Percentiles rank a stretch among this genome's conserved stretches.
Conservation (phyloP, 2,888 invertebrate genomes). For the Gasteruption jaculator region DNA sequence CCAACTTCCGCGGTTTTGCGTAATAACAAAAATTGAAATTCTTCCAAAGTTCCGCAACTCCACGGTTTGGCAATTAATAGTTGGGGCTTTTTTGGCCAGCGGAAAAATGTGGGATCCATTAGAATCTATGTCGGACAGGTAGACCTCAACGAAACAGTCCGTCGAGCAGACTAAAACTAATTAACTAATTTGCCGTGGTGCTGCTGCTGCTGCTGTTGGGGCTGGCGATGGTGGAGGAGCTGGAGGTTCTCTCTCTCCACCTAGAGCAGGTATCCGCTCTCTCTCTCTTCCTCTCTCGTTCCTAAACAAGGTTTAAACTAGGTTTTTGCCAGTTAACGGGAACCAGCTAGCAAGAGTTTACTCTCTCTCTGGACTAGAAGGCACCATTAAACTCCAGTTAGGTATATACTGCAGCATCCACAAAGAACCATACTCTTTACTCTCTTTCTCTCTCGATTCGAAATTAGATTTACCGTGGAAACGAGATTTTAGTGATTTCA, state of each 20-base stretch:
- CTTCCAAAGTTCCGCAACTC: no score
- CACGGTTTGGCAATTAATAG: no score
- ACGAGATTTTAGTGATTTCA: conserved; percentile 18
- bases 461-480: conserved; percentile 27
- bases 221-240: no score
- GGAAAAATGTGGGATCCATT: no score
- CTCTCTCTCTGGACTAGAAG: conserved; percentile 23
- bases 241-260: conserved; percentile 7
- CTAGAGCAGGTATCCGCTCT: no score
- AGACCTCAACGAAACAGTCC: no score
- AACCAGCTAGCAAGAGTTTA: conserved; percentile 24
- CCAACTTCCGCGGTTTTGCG: no score
- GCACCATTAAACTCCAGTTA: conserved; percentile 33
- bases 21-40: no score
- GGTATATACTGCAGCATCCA: no score
- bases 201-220: conserved; percentile 11
- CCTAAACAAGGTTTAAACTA: conserved; percentile 35
- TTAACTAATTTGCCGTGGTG: conserved; percentile 38
- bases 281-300: conserved; percentile 9
- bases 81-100: no score
- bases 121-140: no score
- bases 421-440: conserved; percentile 21
- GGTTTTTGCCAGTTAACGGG: conserved; percentile 39
- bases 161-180: conserved; percentile 37
- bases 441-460: conserved; percentile 21